Percentiles rank a stretch among this genome's conserved stretches.
Evolutionary conservation across 2,888 invertebrate genomes (phyloP).

Genomic region (Macaria notata): DNA sequence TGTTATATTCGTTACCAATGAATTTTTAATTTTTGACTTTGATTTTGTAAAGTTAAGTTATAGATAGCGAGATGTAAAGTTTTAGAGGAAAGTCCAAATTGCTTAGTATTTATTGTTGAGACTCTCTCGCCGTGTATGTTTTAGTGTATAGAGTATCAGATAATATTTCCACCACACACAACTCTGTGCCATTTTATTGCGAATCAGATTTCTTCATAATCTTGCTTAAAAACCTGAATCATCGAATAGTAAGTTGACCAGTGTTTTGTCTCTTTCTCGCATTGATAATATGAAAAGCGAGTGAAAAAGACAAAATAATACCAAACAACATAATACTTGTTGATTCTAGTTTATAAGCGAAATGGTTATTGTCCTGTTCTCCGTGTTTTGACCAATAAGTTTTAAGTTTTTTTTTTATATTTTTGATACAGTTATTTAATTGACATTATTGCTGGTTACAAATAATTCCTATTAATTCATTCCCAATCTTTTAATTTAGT

Average conservation of each 20-base stretch:
- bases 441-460: not conserved
- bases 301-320: too few species aligned
- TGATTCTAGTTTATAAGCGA: not conserved
- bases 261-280: too few species aligned
- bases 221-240: too few species aligned
- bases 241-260: too few species aligned
- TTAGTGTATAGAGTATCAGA: constrained; percentile 15
- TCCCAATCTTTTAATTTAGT: constrained; percentile 45
- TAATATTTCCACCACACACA: constrained; percentile 17
- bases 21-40: constrained; percentile 67
- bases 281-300: too few species aligned
- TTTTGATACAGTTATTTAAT: not conserved
- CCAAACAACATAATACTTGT: not conserved
- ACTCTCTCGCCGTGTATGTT: constrained; percentile 24
- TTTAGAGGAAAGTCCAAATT: constrained; percentile 25
- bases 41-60: constrained; percentile 40
- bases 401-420: constrained; percentile 4
- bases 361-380: too few species aligned
- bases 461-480: constrained; percentile 37
- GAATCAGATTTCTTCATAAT: constrained; percentile 7
- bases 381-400: constrained; percentile 6
- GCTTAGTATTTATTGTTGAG: constrained; percentile 31
- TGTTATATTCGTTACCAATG: constrained; percentile 78
- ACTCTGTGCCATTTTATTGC: constrained; percentile 25
- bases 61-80: constrained; percentile 26